A percentile compares a stretch with the other conserved stretches of the same genome.
Conservation (phyloP, 2,113 vertebrate species). For the Clarias macrocephalus region DNA sequence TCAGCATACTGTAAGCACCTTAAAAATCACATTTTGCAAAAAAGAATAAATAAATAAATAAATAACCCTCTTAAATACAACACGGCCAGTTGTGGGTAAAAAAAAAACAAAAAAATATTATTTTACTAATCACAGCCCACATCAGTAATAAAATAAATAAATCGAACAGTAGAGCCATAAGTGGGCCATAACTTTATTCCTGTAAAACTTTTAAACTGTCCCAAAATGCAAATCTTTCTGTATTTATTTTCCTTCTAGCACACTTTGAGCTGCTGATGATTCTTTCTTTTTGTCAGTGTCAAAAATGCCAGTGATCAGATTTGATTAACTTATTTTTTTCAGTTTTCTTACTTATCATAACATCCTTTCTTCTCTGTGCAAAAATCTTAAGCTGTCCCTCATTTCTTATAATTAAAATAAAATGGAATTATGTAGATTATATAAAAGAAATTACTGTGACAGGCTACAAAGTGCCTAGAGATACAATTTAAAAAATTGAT, state of each 20-base stretch:
- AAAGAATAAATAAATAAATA: neutral
- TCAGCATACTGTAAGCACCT: neutral
- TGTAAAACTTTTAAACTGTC: neutral
- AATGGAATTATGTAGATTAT: too few species aligned
- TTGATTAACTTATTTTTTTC: too few species aligned
- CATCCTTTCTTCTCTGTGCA: too few species aligned
- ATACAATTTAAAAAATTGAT: too few species aligned
- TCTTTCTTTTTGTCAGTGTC: too few species aligned
- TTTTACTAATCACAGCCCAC: neutral
- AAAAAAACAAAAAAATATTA: too few species aligned
- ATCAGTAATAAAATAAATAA: neutral
- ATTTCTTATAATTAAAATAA: too few species aligned
- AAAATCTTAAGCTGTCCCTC: too few species aligned
- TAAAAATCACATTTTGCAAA: neutral
- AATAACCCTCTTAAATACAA: neutral
- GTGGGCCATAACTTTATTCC: neutral
- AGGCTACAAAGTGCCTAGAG: too few species aligned
- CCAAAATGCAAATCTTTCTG: neutral
- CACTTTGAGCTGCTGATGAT: neutral
- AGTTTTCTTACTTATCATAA: too few species aligned
- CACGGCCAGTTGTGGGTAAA: neutral
- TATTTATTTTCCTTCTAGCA: neutral
- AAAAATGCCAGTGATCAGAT: too few species aligned
- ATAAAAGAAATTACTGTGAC: too few species aligned
- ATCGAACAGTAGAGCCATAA: conserved; percentile 1